Conservation (phyloP, 1,140 invertebrate genomes). For the Aphelenchoides fujianensis region DNA sequence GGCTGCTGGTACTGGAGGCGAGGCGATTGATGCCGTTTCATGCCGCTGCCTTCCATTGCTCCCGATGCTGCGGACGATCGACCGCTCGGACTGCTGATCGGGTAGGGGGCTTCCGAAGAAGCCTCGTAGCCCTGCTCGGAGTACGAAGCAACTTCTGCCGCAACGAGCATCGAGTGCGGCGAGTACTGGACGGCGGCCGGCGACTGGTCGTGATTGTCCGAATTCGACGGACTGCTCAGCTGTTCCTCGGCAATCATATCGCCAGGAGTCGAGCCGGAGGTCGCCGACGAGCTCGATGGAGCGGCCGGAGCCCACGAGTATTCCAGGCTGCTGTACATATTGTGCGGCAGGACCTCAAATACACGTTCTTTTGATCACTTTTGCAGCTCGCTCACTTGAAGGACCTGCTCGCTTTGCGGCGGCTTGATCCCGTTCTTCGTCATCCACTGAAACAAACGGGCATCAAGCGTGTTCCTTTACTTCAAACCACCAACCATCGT, state of each 20-base stretch:
- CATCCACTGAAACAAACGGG: too few relatives aligned
- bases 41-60: neutral
- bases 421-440: slow-evolving; percentile 49
- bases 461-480: too few relatives aligned
- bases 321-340: neutral
- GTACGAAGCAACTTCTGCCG: neutral
- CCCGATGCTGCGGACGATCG: neutral
- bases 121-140: neutral
- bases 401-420: slow-evolving; percentile 3
- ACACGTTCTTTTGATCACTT: neutral
- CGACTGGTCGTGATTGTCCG: neutral
- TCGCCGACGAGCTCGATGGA: neutral
- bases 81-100: neutral
- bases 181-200: neutral
- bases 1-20: neutral
- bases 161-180: neutral
- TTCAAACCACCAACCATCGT: too few relatives aligned
- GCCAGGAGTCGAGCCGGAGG: neutral
- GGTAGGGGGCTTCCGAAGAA: neutral
- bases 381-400: neutral
- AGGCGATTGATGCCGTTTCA: neutral
- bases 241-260: neutral
- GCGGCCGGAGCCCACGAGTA: neutral
- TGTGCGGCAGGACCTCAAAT: neutral
- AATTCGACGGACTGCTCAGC: neutral